Evolutionary conservation across 2,113 vertebrate genomes (phyloP).

Genomic region (Psilopsiagon aymara): DNA sequence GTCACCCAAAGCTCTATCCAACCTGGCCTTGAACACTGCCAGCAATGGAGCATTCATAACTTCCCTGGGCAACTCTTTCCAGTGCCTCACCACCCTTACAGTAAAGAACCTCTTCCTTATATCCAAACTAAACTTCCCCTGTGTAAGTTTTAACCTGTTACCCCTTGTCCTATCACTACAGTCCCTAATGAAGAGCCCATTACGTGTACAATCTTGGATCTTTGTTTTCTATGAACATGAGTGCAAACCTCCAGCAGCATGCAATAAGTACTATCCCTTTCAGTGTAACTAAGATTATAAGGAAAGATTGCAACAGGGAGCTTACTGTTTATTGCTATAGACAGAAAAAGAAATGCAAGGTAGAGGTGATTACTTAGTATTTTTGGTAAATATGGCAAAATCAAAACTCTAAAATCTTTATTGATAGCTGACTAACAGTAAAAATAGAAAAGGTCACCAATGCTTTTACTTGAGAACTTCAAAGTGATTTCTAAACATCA

Average conservation of each 20-base stretch:
- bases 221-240: neutral
- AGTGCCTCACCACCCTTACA: too few relatives aligned
- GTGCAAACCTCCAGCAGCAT: neutral
- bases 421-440: neutral
- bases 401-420: neutral
- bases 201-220: neutral
- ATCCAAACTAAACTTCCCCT: too few relatives aligned
- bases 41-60: too few relatives aligned
- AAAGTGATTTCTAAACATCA: neutral
- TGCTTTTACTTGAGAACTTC: neutral
- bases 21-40: too few relatives aligned
- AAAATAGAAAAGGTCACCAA: neutral
- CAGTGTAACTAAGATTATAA: neutral
- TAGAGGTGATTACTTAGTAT: neutral
- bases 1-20: too few relatives aligned
- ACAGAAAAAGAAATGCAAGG: neutral
- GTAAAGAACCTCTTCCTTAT: too few relatives aligned
- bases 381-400: neutral
- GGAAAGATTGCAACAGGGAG: neutral
- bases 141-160: too few relatives aligned
- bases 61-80: too few relatives aligned
- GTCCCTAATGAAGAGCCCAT: too few relatives aligned
- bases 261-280: neutral
- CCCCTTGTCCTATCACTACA: too few relatives aligned
- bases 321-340: neutral